These are phyloP conservation scores for Cossypha dichroa DNA, from an alignment of 2,797 vertebrate genomes.

Conservation along the genomic window DNA sequence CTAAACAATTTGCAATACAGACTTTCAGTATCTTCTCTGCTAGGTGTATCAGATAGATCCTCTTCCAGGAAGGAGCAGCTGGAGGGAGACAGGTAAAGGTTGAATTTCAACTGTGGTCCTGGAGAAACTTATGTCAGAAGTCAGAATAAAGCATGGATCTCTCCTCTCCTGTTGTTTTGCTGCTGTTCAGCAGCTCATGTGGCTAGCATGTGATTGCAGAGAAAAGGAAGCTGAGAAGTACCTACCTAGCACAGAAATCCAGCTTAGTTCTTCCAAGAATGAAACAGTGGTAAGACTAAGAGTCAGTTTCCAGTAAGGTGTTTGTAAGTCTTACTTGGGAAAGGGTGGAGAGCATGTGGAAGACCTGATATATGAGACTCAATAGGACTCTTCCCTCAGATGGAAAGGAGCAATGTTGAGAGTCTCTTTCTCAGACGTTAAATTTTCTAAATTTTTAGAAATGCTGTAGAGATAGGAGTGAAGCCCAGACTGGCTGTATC, in stretches of 20 bases:
- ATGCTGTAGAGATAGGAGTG: background rate
- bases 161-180: background rate
- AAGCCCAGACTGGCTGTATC: background rate
- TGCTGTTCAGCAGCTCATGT: background rate
- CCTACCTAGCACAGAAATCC: background rate
- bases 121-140: background rate
- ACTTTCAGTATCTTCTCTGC: background rate
- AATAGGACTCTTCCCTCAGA: background rate
- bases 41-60: background rate
- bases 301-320: background rate
- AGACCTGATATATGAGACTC: background rate
- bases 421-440: background rate
- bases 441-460: background rate
- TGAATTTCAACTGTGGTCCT: background rate
- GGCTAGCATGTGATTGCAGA: background rate
- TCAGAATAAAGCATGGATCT: background rate
- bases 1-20: background rate
- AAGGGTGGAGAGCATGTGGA: background rate
- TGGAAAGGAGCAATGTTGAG: background rate
- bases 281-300: background rate
- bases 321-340: background rate
- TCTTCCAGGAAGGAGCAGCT: background rate
- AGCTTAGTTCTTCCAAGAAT: background rate
- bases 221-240: background rate
- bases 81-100: background rate